Conservation (phyloP, 1,140 invertebrate species). For the Zaprionus vittiger region DNA sequence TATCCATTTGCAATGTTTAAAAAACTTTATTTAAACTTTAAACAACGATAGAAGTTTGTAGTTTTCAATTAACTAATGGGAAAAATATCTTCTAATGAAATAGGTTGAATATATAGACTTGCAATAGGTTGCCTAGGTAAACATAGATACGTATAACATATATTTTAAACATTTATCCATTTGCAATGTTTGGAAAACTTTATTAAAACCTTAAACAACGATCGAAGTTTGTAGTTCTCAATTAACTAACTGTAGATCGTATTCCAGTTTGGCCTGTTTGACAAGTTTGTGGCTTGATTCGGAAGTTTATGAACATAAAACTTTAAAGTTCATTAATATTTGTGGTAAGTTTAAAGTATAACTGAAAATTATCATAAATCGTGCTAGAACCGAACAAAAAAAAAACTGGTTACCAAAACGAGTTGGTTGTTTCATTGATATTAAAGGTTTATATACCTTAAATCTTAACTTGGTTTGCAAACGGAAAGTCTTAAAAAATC, state of each 20-base stretch:
- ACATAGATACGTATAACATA: too few relatives aligned
- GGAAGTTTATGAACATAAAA: neutral
- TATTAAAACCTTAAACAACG: neutral
- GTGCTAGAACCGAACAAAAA: neutral
- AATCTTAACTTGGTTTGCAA: neutral
- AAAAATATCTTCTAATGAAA: neutral
- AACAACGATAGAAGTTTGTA: too few relatives aligned
- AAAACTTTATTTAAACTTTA: too few relatives aligned
- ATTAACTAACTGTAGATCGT: neutral
- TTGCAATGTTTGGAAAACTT: too few relatives aligned
- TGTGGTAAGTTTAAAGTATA: neutral
- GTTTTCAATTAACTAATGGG: slow-evolving; percentile 1
- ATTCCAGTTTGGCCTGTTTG: neutral
- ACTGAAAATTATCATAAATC: neutral
- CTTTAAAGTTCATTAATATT: neutral
- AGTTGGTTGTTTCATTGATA: neutral
- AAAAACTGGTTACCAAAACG: neutral
- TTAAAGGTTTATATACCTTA: neutral
- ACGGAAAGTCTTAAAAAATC: neutral
- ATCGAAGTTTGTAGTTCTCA: neutral
- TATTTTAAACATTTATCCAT: too few relatives aligned
- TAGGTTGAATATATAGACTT: neutral
- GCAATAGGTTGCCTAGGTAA: too few relatives aligned
- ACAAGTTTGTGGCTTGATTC: neutral
- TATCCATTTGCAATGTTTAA: too few relatives aligned